Evolutionary conservation across 2,888 invertebrate genomes (phyloP), one percentile per base, ranked within the genome.

Genomic region (Andrena marginata): DNA sequence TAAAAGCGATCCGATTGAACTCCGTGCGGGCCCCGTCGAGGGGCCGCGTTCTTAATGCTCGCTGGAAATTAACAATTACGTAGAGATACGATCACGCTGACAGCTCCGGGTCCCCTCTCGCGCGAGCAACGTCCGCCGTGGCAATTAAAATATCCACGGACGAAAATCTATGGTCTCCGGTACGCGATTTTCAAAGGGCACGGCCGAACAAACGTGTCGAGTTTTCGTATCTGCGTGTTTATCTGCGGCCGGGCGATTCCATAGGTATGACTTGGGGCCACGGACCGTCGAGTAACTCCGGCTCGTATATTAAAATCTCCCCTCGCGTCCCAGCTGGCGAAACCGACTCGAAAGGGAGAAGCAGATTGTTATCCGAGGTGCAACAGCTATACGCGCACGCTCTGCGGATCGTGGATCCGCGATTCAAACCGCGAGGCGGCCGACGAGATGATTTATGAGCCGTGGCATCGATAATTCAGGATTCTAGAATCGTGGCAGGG

Each of bases 261-360:
- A 73, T 75, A 68, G 73, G 71, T 65, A 82, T 63, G 56, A 73
- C 70, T 82, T 64, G 59, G 69, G 42, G 56, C 56, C 56, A 56
- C 54, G 72, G 23, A 26, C 35, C 74, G 65, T 56, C 64, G 23
- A 26, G 54, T 76, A 83, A 73, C 75, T 79, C 75, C 56, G 73
- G 77, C 62, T 84, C 86, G 65, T 84, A 84, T 78, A 86, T 84
- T 86, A 80, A 86, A 86, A 80, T 81, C 80, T 78, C 74, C 71
- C 73, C 63, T 80, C 71, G 49, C 72, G 20, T 59, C 71, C 42
- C 77, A 80, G 68, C 77, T 77, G 74, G 77, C 63, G 73, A 85
- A 80, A 80, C 80, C 75, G 56, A 62, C 78, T 77, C 77, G 51
- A 56, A 78, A 70, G 60, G 77, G 65, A 77, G 59, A 75, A 59